A percentile compares a stretch with the other conserved stretches of the same genome.
These are phyloP conservation scores for Neoascia interrupta DNA, from an alignment of 2,888 invertebrate genomes.

Conservation along the genomic window DNA sequence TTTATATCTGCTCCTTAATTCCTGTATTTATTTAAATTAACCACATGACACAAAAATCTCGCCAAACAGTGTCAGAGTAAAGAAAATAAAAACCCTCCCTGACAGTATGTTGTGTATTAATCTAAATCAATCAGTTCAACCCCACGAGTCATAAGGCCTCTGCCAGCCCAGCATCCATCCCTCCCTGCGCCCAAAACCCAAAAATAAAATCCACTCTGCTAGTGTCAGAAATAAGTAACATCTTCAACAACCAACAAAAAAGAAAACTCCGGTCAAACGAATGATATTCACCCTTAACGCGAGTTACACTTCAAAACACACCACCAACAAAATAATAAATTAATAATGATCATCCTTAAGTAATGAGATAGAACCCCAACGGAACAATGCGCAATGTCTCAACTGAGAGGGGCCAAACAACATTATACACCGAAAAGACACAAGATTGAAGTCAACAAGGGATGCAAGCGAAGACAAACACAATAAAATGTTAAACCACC, in stretches of 20 bases:
- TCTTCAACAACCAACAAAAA: constrained; percentile 22
- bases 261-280: constrained; percentile 19
- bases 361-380: constrained; percentile 50
- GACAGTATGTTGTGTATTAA: constrained; percentile 56
- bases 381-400: constrained; percentile 50
- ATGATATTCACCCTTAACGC: constrained; percentile 31
- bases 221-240: constrained; percentile 60
- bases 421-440: not conserved
- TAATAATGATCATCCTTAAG: constrained; percentile 68
- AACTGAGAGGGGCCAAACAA: not conserved
- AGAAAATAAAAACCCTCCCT: constrained; percentile 10
- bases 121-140: constrained; percentile 68
- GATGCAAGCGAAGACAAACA: constrained; percentile 69
- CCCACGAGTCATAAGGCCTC: constrained; percentile 35
- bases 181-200: too few species aligned
- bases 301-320: constrained; percentile 22
- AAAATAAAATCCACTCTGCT: constrained; percentile 27
- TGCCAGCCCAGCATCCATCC: too few species aligned
- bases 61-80: too few species aligned
- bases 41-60: constrained; percentile 21
- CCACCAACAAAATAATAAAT: constrained; percentile 46
- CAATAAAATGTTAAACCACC: constrained; percentile 65
- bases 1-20: too few species aligned
- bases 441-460: constrained; percentile 67
- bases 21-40: constrained; percentile 29